These are phyloP conservation scores for Oenanthe oenanthe DNA, from an alignment of 2,113 vertebrate genomes.

Conservation along the genomic window DNA sequence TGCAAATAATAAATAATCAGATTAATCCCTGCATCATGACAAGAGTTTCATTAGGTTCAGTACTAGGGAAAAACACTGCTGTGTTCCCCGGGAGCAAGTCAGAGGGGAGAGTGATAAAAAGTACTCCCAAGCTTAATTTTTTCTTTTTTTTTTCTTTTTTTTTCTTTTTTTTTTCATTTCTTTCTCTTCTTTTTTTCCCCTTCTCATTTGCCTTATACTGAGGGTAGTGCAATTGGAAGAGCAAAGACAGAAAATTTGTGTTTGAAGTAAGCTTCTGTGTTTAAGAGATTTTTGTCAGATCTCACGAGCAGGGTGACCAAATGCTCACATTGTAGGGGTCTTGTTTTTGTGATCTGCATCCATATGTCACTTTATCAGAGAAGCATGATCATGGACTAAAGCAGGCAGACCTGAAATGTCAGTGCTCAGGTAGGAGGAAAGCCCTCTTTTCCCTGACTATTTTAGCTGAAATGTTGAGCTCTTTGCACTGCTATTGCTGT, in stretches of 20 bases:
- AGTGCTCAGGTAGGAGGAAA: not conserved
- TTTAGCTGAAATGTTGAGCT: conserved; percentile 11
- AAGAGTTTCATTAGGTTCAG: conserved; percentile 48
- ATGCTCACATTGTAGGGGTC: conserved; percentile 46
- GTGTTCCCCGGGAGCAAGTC: not conserved
- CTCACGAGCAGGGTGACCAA: not conserved
- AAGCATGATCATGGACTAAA: not conserved
- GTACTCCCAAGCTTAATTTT: not conserved
- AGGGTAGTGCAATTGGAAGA: not conserved
- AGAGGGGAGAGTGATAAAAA: not conserved
- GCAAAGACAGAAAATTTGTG: not conserved
- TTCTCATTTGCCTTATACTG: not conserved
- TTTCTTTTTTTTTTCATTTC: rapidly evolving
- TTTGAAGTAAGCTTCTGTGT: not conserved
- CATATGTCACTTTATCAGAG: conserved; percentile 34
- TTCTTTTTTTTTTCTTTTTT: not conserved
- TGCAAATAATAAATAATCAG: conserved; percentile 61
- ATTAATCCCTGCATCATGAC: conserved; percentile 40
- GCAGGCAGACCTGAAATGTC: conserved; percentile 38
- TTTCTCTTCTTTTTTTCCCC: no score
- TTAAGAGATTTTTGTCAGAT: conserved; percentile 24
- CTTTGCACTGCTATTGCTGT: not conserved
- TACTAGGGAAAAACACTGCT: conserved; percentile 16
- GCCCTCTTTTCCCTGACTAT: not conserved
- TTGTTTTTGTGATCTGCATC: not conserved